Base-by-base conservation (phyloP, 2,888 invertebrate genomes). In the Acrobasis suavella region DNA sequence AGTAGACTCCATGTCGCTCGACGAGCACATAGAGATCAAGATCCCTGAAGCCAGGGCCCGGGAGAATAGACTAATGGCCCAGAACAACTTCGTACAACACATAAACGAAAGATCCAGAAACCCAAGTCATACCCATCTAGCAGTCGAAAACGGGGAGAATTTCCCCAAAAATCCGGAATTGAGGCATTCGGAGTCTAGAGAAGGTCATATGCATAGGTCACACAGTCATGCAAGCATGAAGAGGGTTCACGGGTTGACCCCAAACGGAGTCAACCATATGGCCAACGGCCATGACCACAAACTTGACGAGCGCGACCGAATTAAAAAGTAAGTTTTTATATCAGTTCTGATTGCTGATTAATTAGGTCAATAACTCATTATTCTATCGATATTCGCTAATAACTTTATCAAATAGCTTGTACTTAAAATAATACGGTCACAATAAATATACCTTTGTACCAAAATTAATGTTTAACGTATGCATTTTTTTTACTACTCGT, bases 1-100 rank as follows among this genome's bases (percentile, higher is more conserved):
- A 54, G 92, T 95, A 59, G 95, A 95, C 71, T 94, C 94, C 62
- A 93, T 94, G 76, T 94, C 94, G 0, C 77, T 91, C 64, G 93
- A 93, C 71, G 93, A 94, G 65, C 94, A 94, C 74, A 94, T 94
- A 46, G 93, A 94, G 73, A 94, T 94, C 73, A 93, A 93, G 69
- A 93, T 86, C 88, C 95, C 78, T 69, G 93, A 87, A 72, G 76
- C 92, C 1, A 82, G 92, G 69, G 92, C 78, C n/a, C 77, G 88
- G 65, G 93, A 93, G 66, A 93, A 93, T 76, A 78, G 93, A 32
- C 77, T 91, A 1, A 88, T 93, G 87, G 92, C 92, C 0, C 88
- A 92, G 63, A 91, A 81, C 68, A 91, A 92, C 70, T 92, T 91
- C 71, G 82, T 91, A 1, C 90, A 92, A 52, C 85, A 91, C 71